phyloP scores from a whole-genome alignment of 2,113 vertebrate species.

The Anhinga anhinga region DNA sequence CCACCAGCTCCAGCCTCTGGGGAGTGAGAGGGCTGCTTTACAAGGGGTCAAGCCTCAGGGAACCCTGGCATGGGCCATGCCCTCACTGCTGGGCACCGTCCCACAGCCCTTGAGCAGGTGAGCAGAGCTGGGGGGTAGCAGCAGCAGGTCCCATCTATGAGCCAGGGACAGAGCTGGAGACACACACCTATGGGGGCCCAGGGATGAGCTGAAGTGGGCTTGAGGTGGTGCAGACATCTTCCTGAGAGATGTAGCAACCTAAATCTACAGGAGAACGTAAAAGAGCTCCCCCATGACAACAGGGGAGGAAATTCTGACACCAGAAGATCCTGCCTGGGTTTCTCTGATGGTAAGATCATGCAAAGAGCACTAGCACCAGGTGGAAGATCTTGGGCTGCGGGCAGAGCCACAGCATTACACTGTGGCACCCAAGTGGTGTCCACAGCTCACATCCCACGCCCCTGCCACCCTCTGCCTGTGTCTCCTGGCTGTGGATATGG shows the following conservation, averaged over 20 bases:
- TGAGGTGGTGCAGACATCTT: background rate
- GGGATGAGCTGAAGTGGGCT: background rate
- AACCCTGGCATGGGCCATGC: background rate
- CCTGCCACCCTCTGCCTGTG: background rate
- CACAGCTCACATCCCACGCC: background rate
- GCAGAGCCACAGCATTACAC: background rate
- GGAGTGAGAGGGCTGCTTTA: background rate
- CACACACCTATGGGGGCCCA: background rate
- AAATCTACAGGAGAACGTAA: background rate
- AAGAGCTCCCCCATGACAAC: background rate
- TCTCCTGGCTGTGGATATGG: background rate
- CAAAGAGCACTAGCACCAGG: rapidly evolving
- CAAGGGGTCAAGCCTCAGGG: rapidly evolving
- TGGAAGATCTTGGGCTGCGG: background rate
- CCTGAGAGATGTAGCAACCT: background rate
- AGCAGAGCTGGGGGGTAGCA: background rate
- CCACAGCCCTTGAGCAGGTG: background rate
- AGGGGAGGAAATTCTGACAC: background rate
- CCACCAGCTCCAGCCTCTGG: background rate
- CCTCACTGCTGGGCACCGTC: background rate
- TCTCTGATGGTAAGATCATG: background rate
- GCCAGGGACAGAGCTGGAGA: background rate
- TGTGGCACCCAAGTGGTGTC: background rate
- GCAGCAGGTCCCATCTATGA: background rate
- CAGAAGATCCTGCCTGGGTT: background rate